Conservation (phyloP, 2,797 vertebrate genomes). For the Acridotheres tristis region DNA sequence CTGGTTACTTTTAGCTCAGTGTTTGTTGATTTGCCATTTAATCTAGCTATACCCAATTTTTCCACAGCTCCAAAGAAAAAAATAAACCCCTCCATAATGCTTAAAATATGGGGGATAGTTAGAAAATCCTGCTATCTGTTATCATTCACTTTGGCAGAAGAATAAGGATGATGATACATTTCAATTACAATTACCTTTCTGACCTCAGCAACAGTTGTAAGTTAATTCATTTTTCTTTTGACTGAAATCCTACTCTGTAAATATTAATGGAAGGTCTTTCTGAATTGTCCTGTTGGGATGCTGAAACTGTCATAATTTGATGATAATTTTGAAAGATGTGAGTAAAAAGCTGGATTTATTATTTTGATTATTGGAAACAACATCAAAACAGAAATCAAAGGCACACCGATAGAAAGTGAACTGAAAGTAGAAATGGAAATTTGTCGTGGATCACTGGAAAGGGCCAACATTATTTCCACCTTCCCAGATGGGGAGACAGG, state of each 20-base stretch:
- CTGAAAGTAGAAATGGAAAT: constrained; percentile 32
- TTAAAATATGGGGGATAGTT: background rate
- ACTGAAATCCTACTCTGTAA: background rate
- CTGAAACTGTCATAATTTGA: background rate
- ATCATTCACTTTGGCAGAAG: background rate
- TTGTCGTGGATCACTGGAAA: constrained; percentile 51
- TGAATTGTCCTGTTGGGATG: background rate
- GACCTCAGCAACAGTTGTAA: background rate
- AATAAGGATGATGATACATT: background rate
- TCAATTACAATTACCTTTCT: background rate
- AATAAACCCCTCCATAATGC: background rate
- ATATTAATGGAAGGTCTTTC: background rate
- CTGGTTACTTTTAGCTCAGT: background rate
- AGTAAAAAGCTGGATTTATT: constrained; percentile 14
- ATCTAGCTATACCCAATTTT: background rate
- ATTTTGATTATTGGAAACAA: constrained; percentile 23
- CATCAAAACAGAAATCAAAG: constrained; percentile 45
- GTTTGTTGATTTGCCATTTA: background rate
- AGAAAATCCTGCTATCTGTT: background rate
- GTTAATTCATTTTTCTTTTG: background rate
- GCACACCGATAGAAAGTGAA: background rate
- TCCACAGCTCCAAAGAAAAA: background rate
- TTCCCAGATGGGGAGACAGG: background rate
- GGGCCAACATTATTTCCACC: constrained; percentile 24
- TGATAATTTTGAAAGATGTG: background rate